Evolutionary conservation across 2,797 vertebrate species (phyloP).

Genomic region (Anolis apletophallus): DNA sequence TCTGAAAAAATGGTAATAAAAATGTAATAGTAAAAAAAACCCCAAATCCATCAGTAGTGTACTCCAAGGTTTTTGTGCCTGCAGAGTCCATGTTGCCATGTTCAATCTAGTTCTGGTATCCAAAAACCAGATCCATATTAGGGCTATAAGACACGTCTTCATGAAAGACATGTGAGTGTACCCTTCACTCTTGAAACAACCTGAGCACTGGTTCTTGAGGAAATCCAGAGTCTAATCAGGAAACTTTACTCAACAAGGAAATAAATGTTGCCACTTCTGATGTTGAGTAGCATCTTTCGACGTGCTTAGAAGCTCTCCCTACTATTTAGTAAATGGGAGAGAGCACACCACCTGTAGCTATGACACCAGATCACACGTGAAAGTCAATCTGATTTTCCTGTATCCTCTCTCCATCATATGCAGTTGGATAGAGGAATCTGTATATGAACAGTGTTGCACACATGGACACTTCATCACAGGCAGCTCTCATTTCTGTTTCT

Average conservation of each 20-base stretch:
- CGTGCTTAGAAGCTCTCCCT: neutral
- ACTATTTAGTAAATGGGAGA: neutral
- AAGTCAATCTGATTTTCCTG: neutral
- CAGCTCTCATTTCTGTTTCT: neutral
- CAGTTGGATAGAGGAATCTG: neutral
- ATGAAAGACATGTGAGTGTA: neutral
- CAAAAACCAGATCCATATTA: neutral
- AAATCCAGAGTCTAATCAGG: neutral
- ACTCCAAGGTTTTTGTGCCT: neutral
- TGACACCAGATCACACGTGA: neutral
- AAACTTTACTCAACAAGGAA: neutral
- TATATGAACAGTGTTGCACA: too few relatives aligned
- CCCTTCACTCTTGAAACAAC: neutral
- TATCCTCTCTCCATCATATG: neutral
- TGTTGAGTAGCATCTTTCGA: neutral
- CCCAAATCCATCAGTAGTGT: neutral
- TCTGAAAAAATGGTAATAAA: too few relatives aligned
- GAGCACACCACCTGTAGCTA: neutral
- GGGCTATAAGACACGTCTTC: neutral
- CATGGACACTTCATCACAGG: neutral
- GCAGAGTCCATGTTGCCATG: neutral
- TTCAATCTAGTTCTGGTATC: neutral
- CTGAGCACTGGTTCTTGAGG: neutral
- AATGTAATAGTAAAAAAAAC: neutral
- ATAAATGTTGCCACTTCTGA: neutral